Evolutionary conservation across 2,797 vertebrate genomes (phyloP), one percentile per base, ranked within the genome.

Genomic region (Tolypeutes matacus): DNA sequence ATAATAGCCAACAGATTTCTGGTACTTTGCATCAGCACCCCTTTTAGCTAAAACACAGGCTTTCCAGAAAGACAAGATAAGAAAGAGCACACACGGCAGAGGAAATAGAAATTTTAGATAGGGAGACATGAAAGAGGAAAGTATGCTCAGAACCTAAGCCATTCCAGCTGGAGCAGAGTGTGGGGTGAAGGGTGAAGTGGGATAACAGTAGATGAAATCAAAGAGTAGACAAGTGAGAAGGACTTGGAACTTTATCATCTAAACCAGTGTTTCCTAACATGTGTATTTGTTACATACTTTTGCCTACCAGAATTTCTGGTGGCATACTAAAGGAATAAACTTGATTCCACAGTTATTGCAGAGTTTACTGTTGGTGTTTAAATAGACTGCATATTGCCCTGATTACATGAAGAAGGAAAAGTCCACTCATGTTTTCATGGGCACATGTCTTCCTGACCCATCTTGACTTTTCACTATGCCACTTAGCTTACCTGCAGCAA

Each of bases 61-160:
- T 77, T 91, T 70, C 25, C 69, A 83, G 64, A 89, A 86, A 78
- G 36, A 77, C 11, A 67, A 75, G 42, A 31, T 36, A 64, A 91
- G 39, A 25, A 95, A 69, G n/a, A 29, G 5, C 25, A 8, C 18
- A 18, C 7, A 25, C 29, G 20, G 25, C 6, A 21, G 4, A 96
- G 62, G 42, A n/a, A 70, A 81, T 39, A 82, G 64, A 29, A 6
- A 14, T 25, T 75, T 73, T 75, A 86, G 36, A 39, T 10, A 62
- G 17, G 51, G 20, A 39, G 42, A 4, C 25, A n/a, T 11, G 64
- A 73, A 77, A 76, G 25, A 85, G 21, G 56, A 75, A 81, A 25
- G 7, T 27, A 18, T 60, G 3, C 20, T 83, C 27, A 42, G 42
- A 60, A 53, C 70, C 67, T 31, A 29, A 29, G 36, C 12, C 20